phyloP scores from a whole-genome alignment of 2,888 invertebrate species.

The Pristionchus fissidentatus region DNA sequence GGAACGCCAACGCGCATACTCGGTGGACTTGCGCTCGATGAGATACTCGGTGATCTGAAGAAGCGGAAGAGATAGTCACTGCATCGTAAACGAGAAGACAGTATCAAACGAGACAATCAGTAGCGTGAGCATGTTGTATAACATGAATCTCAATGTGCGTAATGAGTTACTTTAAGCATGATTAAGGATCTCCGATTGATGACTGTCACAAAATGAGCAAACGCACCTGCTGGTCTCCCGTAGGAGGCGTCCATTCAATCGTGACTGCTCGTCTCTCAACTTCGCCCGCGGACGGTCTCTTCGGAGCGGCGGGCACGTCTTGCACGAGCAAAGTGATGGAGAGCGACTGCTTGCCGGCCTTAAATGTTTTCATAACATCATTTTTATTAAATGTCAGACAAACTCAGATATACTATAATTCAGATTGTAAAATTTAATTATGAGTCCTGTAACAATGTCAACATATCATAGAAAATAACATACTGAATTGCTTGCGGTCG shows the following conservation, averaged over 20 bases:
- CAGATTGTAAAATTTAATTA: neutral
- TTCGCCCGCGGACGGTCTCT: neutral
- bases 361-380: neutral
- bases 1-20: constrained; percentile 56
- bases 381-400: neutral
- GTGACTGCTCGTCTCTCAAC: constrained; percentile 32
- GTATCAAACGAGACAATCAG: neutral
- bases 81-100: neutral
- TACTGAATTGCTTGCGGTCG: constrained; percentile 34
- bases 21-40: constrained; percentile 60
- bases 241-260: constrained; percentile 43
- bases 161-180: neutral
- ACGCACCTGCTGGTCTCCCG: constrained; percentile 16
- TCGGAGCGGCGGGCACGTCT: constrained; percentile 45
- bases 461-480: neutral
- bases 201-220: neutral
- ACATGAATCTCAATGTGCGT: neutral
- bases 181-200: no score
- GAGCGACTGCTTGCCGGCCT: neutral
- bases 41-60: constrained; percentile 57
- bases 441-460: neutral
- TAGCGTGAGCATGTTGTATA: neutral
- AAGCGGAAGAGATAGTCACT: neutral
- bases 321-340: constrained; percentile 40
- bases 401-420: neutral